Percentiles rank a stretch among this genome's conserved stretches.
These are phyloP conservation scores for Mareca penelope DNA, from an alignment of 2,797 vertebrate genomes.

Conservation along the genomic window DNA sequence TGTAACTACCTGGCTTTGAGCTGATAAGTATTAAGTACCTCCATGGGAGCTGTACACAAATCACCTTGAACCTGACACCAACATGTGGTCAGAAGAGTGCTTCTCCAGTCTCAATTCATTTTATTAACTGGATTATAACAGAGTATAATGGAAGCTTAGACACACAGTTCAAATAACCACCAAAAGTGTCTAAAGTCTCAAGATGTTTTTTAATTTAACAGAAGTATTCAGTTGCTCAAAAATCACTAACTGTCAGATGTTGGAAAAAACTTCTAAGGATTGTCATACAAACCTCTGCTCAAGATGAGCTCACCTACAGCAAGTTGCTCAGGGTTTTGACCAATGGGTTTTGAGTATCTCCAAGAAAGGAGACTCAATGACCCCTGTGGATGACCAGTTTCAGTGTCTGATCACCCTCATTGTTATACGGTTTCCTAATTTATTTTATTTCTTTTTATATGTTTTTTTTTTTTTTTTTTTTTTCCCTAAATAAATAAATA, in stretches of 20 bases:
- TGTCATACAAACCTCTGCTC: accelerated
- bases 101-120: not conserved
- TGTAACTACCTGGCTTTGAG: not conserved
- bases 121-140: not conserved
- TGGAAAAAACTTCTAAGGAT: not conserved
- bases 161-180: not conserved
- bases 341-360: not conserved
- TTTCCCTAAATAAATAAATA: not conserved
- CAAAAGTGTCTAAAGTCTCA: not conserved
- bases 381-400: too few relatives aligned
- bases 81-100: accelerated
- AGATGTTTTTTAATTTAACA: not conserved
- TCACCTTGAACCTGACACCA: not conserved
- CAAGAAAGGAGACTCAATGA: not conserved
- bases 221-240: accelerated
- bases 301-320: not conserved
- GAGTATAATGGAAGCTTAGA: not conserved
- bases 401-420: not conserved
- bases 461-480: not conserved
- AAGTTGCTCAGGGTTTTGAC: not conserved
- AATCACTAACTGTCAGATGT: not conserved
- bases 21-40: not conserved
- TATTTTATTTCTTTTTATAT: not conserved
- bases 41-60: not conserved
- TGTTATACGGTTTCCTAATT: not conserved